A percentile compares a stretch with the other conserved stretches of the same genome.
Evolutionary conservation across 92 coral and sea anemone genomes (phyloP).

Genomic region (Phenganax marumi): DNA sequence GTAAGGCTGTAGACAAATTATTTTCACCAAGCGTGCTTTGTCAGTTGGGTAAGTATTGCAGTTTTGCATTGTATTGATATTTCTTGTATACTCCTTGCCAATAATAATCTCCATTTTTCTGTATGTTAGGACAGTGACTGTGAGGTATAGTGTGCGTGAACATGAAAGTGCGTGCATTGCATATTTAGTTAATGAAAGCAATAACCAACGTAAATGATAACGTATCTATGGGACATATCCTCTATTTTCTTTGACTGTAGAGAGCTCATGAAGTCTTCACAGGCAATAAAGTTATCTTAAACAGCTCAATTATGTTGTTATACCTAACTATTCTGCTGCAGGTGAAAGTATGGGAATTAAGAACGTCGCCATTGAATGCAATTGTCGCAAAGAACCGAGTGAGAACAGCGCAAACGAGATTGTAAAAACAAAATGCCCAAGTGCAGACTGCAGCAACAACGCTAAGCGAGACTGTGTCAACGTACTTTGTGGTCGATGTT

Average conservation of each 20-base stretch:
- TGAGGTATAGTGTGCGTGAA: no score
- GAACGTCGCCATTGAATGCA: constrained; percentile 53
- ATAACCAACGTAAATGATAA: no score
- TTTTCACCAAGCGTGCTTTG: constrained; percentile 70
- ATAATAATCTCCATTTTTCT: no score
- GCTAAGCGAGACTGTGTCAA: constrained; percentile 86
- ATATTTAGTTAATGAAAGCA: no score
- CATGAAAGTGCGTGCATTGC: no score
- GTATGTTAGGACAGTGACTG: no score
- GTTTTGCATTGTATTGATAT: background rate
- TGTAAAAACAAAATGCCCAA: constrained; percentile 59
- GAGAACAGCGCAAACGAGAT: constrained; percentile 23
- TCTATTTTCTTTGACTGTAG: no score
- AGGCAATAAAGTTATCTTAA: no score
- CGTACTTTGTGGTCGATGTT: constrained; percentile 85
- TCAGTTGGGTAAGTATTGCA: constrained; percentile 66
- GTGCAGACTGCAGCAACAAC: constrained; percentile 78
- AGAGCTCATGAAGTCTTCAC: no score
- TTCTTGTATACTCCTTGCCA: background rate
- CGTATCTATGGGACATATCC: no score
- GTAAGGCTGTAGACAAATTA: constrained; percentile 70
- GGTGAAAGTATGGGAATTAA: constrained; percentile 89
- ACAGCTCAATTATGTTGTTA: background rate
- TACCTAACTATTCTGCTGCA: constrained; percentile 2
- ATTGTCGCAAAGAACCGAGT: constrained; percentile 37